phyloP scores from a whole-genome alignment of 1,140 invertebrate species.

The Neodiprion lecontei region DNA sequence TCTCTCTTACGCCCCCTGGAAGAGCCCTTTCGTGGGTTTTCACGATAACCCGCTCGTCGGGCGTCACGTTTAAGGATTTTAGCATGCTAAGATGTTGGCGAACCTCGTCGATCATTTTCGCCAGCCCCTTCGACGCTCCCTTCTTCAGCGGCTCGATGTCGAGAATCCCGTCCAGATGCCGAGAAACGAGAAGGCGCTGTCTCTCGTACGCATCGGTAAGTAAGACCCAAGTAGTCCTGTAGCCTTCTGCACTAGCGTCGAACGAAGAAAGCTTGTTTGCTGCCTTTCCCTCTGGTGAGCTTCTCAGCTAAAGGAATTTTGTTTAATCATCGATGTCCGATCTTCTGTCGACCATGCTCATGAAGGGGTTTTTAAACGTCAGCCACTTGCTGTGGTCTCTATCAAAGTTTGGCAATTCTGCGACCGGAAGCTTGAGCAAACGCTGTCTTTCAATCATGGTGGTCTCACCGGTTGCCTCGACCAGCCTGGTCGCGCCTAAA shows the following conservation, averaged over 20 bases:
- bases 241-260: constrained; percentile 8
- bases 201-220: constrained; percentile 20
- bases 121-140: constrained; percentile 1
- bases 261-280: constrained; percentile 6
- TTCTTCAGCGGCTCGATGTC: constrained; percentile 2
- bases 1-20: constrained; percentile 10
- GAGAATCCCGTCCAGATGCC: constrained; percentile 12
- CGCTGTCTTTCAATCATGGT: constrained; percentile 7
- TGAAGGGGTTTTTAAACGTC: constrained; percentile 11
- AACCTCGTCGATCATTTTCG: constrained; percentile 14
- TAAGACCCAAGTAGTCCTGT: constrained; percentile 7
- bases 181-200: constrained; percentile 9
- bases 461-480: not conserved
- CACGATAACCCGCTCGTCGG: constrained; percentile 6
- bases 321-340: constrained; percentile 5
- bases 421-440: constrained; percentile 12
- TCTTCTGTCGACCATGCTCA: constrained; percentile 13
- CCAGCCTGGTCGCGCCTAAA: not conserved
- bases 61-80: not conserved
- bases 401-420: constrained; percentile 16
- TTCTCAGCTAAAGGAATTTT: constrained; percentile 10
- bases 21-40: not conserved
- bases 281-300: constrained; percentile 5
- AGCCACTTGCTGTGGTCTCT: constrained; percentile 11
- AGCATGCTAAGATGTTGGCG: constrained; percentile 13